Conservation (phyloP, 2,888 invertebrate genomes). For the Panopea generosa region DNA sequence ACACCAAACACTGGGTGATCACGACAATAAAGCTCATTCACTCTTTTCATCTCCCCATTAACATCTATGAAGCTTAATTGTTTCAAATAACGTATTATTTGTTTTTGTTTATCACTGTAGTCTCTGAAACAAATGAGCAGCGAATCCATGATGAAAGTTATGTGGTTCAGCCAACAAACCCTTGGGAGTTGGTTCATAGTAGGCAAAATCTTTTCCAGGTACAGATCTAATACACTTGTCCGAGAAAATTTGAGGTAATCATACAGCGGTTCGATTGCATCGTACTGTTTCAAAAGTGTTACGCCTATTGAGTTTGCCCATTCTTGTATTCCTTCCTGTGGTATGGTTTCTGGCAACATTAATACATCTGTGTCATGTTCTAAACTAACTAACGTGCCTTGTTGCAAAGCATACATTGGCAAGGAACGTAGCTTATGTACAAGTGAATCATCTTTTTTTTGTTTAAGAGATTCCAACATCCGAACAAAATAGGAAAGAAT, state of each 20-base stretch:
- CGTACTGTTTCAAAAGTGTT: slow-evolving; percentile 29
- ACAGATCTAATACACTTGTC: neutral
- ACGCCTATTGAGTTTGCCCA: slow-evolving; percentile 33
- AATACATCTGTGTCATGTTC: slow-evolving; percentile 9
- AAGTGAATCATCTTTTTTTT: neutral
- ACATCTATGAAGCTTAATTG: slow-evolving; percentile 18
- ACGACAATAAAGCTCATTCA: slow-evolving; percentile 20
- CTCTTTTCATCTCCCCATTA: slow-evolving; percentile 12
- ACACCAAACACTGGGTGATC: slow-evolving; percentile 14
- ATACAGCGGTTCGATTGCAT: neutral
- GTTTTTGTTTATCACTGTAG: neutral
- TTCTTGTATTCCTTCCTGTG: slow-evolving; percentile 37
- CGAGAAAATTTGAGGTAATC: neutral
- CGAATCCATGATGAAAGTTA: slow-evolving; percentile 5
- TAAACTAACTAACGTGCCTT: slow-evolving; percentile 3
- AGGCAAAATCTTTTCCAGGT: neutral
- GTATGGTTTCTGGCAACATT: slow-evolving; percentile 44
- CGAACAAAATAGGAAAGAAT: neutral
- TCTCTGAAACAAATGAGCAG: too few species aligned
- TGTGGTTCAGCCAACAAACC: slow-evolving; percentile 3
- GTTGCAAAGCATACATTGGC: neutral
- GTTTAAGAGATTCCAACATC: neutral
- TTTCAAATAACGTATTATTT: slow-evolving; percentile 9
- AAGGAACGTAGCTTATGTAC: neutral
- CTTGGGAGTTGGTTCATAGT: slow-evolving; percentile 1